Evolutionary conservation across 1,140 invertebrate species (phyloP).

Genomic region (Theocolax elegans): DNA sequence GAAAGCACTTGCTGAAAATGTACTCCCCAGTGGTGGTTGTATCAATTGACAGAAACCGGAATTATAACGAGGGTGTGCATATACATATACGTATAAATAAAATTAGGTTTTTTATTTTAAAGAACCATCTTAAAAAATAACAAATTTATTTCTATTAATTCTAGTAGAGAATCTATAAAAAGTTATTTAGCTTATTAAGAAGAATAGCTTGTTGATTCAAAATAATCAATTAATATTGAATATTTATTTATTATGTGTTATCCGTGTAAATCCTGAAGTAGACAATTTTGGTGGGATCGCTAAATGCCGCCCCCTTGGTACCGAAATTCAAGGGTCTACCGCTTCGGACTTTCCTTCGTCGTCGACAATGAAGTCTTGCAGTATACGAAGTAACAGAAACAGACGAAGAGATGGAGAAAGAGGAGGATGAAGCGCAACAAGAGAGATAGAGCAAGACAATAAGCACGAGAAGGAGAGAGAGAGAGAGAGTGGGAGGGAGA

Average conservation of each 20-base stretch:
- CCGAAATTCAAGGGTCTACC: background rate
- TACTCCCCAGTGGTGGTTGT: no score
- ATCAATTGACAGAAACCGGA: no score
- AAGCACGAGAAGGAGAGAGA: background rate
- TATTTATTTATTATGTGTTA: no score
- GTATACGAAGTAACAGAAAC: background rate
- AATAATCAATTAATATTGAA: background rate
- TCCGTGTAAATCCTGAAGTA: background rate
- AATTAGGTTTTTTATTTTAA: no score
- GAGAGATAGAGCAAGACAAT: no score
- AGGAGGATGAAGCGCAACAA: no score
- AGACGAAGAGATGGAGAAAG: background rate
- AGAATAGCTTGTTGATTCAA: background rate
- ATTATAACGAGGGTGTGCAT: no score
- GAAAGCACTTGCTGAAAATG: no score
- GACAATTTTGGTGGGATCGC: background rate
- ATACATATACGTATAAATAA: no score
- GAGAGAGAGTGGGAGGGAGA: background rate
- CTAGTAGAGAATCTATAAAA: background rate
- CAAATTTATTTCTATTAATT: conserved; percentile 16
- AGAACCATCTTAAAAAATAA: no score
- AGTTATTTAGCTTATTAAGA: conserved; percentile 2
- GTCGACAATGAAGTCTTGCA: background rate
- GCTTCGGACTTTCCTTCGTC: background rate
- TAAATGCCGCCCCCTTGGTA: background rate